Base-by-base conservation (phyloP, 2,113 vertebrate species). In the Trematomus loennbergii region DNA sequence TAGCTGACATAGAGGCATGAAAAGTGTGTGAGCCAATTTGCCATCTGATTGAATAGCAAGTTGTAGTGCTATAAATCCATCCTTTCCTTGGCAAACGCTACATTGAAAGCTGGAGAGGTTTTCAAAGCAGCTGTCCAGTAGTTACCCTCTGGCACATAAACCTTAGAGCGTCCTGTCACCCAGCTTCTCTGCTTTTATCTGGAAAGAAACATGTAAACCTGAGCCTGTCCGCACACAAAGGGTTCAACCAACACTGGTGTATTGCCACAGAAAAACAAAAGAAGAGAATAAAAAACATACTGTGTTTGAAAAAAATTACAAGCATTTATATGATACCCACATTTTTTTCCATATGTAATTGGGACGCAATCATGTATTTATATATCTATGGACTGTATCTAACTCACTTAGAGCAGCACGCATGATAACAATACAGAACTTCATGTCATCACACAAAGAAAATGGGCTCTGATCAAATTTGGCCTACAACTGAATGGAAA, bases 391-490 rank as follows among this genome's bases (percentile, higher is more conserved):
- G 0, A 16, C 45, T 25, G 62, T 54, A n/a, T 45, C 57, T 43
- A 13, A 40, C 55, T 68, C 29, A 46, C 10, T 45, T 29, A 74
- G 18, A 46, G 12, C 20, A 50, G 59, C n/a, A 36, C 45, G 58
- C 16, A 52, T 33, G 20, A 65, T 15, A 43, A 12, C 65, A 72
- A 65, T 15, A 20, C 8, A 62, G 12, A 12, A 45, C 61, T 69
- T 20, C 1, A 33, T 40, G 43, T 62, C 54, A 75, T 64, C 43
- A 62, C 61, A 67, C 49, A 17, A 69, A 55, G 36, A 55, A 74
- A 80, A 66, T 54, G 65, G 55, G 58, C 43, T 53, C 5, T 69
- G 33, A 83, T 78, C 68, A 67, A 67, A 80, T 85, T 75, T 75
- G 33, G 49, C 22, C 33, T 9, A 58, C 22, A 20, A 48, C 43